Base-by-base conservation (phyloP, 2,113 vertebrate species). In the Spermophilus dauricus region DNA sequence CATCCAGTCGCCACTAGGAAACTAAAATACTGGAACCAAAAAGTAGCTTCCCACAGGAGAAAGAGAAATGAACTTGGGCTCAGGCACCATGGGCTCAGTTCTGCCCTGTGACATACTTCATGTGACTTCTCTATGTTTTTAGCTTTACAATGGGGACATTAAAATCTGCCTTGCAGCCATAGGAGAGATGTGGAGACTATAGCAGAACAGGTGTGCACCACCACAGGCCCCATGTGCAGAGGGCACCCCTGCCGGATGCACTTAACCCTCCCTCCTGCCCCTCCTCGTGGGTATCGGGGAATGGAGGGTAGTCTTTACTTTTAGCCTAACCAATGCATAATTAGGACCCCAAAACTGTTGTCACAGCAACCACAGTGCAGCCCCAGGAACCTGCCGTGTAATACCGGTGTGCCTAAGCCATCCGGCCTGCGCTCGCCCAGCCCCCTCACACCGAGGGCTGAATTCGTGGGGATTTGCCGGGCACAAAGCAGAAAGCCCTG, bases 321-420 rank as follows among this genome's bases (percentile, higher is more conserved):
- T 91, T 8, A 96, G 89, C 81, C 85, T 76, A 95, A 96, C 88
- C 65, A 92, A 87, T 85, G 58, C 89, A 76, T 39, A 81, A 92
- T 92, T 89, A 97, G 85, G 84, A 95, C 87, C 85, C 89, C 72
- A 72, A 94, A 82, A 84, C 89, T 95, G 95, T 90, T 88, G 81
- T 45, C 1, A 30, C 58, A 76, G 76, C 80, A 90, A 88, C 76
- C 70, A 39, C 76, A 63, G 81, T 28, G 76, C 58, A 5, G 51
- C 96, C 89, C 37, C 5, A 93, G 82, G 82, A 90, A 39, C 26
- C 11, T 32, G 67, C 67, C 67, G 56, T 75, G 48, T 3, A 37
- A 61, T 42, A 86, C 76, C n/a, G 42, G 88, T 0, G 0, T 56
- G 16, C 20, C 81, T 6, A 63, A 91, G 82, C 83, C 72, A 39